Conservation (phyloP, 2,797 vertebrate species). For the Lagorchestes hirsutus region DNA sequence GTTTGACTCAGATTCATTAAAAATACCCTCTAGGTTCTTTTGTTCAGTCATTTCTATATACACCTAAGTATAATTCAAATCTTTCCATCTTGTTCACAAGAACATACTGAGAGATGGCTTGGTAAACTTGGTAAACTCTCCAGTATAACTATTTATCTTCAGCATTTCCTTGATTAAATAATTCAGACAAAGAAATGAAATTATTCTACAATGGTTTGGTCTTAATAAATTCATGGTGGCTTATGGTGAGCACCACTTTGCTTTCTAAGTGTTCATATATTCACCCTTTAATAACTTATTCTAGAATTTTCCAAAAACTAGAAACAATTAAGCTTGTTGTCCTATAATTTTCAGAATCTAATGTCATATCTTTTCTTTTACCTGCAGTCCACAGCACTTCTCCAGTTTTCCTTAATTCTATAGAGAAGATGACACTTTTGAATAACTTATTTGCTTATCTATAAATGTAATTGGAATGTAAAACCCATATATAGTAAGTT, state of each 20-base stretch:
- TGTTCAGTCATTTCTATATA: not conserved
- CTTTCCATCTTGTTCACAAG: not conserved
- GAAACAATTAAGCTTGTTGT: not conserved
- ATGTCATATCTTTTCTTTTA: not conserved
- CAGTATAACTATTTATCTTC: not conserved
- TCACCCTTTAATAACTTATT: not conserved
- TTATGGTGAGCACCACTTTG: not conserved
- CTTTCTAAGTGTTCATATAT: not conserved
- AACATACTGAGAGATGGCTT: not conserved
- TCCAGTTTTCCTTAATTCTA: not conserved
- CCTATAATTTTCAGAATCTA: not conserved
- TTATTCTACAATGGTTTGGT: not conserved
- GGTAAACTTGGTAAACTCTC: not conserved
- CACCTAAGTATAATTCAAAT: not conserved
- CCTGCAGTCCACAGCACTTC: not conserved
- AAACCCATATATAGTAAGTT: conserved; percentile 9
- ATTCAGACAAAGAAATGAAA: not conserved
- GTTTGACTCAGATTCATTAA: too few species aligned
- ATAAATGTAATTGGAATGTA: not conserved
- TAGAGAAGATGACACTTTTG: not conserved
- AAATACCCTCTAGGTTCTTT: too few species aligned
- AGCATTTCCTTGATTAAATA: not conserved
- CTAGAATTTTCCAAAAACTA: not conserved
- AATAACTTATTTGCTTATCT: conserved; percentile 25
- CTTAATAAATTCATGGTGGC: not conserved